Conservation (phyloP, 2,797 vertebrate species). For the Natrix natrix region DNA sequence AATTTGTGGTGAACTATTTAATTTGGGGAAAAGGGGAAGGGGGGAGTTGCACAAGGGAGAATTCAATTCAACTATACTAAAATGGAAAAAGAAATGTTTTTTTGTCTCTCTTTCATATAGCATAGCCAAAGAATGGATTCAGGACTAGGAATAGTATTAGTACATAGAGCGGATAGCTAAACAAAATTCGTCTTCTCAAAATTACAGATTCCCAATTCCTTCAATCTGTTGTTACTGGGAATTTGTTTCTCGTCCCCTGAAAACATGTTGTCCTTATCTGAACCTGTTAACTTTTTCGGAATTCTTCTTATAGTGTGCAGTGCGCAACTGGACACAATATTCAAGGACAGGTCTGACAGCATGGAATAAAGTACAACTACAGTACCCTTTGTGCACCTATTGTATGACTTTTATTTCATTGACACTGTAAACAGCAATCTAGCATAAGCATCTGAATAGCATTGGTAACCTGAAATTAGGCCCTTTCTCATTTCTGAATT, state of each 20-base stretch:
- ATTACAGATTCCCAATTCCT: background rate
- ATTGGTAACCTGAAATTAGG: constrained; percentile 21
- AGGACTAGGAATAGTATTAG: background rate
- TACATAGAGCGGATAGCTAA: background rate
- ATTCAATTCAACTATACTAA: background rate
- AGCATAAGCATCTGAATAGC: background rate
- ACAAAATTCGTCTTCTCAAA: background rate
- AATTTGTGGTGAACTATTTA: background rate
- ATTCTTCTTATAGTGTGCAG: background rate
- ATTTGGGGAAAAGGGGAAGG: background rate
- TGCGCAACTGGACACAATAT: background rate
- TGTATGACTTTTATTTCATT: background rate
- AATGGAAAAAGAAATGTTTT: background rate
- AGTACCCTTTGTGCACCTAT: background rate
- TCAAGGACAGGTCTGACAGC: background rate
- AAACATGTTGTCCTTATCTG: background rate
- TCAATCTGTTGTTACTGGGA: background rate
- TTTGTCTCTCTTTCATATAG: background rate
- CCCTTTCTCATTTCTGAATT: constrained; percentile 52
- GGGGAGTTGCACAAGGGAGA: background rate
- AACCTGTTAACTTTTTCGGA: background rate
- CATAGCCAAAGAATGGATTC: background rate
- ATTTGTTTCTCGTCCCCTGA: background rate
- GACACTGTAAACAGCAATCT: background rate
- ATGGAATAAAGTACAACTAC: background rate